Evolutionary conservation across 2,888 invertebrate genomes (phyloP), one percentile per base, ranked within the genome.

Genomic region (Herminia tarsipennalis): DNA sequence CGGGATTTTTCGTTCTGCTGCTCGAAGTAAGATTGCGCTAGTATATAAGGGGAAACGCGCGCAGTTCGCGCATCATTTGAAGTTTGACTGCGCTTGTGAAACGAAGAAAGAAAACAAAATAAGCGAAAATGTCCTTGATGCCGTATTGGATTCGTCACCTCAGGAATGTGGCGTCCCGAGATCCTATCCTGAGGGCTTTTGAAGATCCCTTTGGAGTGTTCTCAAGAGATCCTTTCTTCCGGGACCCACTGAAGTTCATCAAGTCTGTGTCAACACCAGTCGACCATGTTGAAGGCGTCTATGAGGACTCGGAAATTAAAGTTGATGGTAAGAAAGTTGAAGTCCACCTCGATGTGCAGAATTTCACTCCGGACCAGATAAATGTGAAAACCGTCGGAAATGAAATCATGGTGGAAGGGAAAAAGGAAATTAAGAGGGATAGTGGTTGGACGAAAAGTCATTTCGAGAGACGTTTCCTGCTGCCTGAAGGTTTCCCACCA

Each of bases 351-450:
- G 96, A 96, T 72, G 95, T 96, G 0, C 93, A 95, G 68, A 95
- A 96, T 64, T 97, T 96, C 70, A 87, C 92, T n/a, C 96, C 96
- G 0, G 94, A 94, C 9, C 96, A 97, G 79, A 94, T 97, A 22
- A 92, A 93, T 5, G 96, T 97, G 12, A 96, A 96, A 79, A 95
- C 95, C 0, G 92, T 95, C 0, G 96, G 95, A 4, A 94, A 94
- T 56, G 93, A 92, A 40, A 93, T 97, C 14, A 92, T 94, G 36
- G 92, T 96, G n/a, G 95, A 96, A 78, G 96, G 95, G 0, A 95
- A 94, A 73, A 96, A 95, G 72, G 95, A 95, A 67, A 94, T 96
- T 54, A 94, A 94, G 61, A 93, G 93, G 29, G 95, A 96, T 58
- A 94, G 95, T 63, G 96, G 96, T 0, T 94, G 93, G 78, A 94